phyloP scores from a whole-genome alignment of 2,888 invertebrate species.

The Watsonalla binaria region DNA sequence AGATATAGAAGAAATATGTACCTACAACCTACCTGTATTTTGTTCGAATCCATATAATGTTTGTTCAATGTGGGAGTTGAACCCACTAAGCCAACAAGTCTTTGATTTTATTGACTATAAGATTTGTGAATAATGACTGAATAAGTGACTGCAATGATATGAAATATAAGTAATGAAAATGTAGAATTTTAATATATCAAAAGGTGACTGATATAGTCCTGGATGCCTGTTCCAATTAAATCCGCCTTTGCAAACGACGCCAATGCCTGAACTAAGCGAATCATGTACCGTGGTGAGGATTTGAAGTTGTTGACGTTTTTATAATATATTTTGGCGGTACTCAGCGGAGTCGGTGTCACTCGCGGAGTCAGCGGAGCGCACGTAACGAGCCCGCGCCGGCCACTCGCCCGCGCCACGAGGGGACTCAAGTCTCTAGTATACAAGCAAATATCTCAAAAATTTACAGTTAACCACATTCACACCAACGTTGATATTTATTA shows the following conservation, averaged over 20 bases:
- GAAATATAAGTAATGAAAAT: too few species aligned
- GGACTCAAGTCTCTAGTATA: conserved; percentile 14
- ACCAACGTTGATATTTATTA: background rate
- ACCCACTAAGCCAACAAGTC: too few species aligned
- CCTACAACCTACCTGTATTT: too few species aligned
- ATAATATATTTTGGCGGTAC: conserved; percentile 62
- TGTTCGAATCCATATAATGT: too few species aligned
- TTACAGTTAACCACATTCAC: background rate
- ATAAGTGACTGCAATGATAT: too few species aligned
- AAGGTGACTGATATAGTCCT: background rate
- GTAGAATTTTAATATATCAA: background rate
- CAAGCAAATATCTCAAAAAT: conserved; percentile 24
- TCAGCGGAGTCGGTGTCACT: conserved; percentile 64
- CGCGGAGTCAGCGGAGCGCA: conserved; percentile 61
- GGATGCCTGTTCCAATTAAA: background rate
- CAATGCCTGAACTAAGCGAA: conserved; percentile 6
- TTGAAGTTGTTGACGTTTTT: conserved; percentile 54
- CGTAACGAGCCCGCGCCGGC: conserved; percentile 57
- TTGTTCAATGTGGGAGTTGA: too few species aligned
- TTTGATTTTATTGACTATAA: too few species aligned
- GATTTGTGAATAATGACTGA: too few species aligned
- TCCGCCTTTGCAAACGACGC: background rate
- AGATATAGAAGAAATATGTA: too few species aligned
- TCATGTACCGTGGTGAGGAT: conserved; percentile 3
- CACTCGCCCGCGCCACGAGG: conserved; percentile 6